Evolutionary conservation across 2,113 vertebrate species (phyloP).

Genomic region (Pica pica): DNA sequence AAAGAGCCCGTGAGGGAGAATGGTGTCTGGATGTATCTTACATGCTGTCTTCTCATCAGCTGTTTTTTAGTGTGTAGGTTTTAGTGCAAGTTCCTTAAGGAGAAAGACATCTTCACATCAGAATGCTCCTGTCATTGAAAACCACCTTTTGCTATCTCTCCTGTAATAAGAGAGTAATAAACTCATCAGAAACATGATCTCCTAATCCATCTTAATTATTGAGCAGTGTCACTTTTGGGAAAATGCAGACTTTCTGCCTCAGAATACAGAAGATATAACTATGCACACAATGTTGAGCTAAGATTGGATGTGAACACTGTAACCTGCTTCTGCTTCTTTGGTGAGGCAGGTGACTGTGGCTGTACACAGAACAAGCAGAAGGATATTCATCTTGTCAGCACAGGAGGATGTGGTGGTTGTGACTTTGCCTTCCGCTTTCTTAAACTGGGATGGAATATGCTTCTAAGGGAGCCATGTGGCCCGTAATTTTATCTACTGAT

Average conservation of each 20-base stretch:
- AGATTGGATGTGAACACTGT: background rate
- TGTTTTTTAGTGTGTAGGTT: background rate
- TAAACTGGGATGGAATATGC: background rate
- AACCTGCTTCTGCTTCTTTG: background rate
- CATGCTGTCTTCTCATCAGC: background rate
- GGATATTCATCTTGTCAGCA: background rate
- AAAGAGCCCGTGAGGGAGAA: background rate
- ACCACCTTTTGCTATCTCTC: background rate
- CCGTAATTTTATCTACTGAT: background rate
- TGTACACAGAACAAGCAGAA: background rate
- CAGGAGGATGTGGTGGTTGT: background rate
- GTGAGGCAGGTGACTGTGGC: background rate
- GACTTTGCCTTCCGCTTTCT: background rate
- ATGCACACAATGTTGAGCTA: background rate
- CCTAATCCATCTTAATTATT: background rate
- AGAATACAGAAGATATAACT: background rate
- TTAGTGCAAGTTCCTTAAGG: background rate
- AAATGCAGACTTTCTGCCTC: background rate
- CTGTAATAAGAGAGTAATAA: background rate
- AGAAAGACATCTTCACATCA: background rate
- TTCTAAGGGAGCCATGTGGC: background rate
- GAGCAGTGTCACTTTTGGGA: background rate
- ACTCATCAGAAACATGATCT: background rate
- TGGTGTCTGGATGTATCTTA: background rate
- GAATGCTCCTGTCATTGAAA: background rate